Evolutionary conservation across 92 coral and sea anemone species (phyloP).

Genomic region (Isaurus tuberculatus): DNA sequence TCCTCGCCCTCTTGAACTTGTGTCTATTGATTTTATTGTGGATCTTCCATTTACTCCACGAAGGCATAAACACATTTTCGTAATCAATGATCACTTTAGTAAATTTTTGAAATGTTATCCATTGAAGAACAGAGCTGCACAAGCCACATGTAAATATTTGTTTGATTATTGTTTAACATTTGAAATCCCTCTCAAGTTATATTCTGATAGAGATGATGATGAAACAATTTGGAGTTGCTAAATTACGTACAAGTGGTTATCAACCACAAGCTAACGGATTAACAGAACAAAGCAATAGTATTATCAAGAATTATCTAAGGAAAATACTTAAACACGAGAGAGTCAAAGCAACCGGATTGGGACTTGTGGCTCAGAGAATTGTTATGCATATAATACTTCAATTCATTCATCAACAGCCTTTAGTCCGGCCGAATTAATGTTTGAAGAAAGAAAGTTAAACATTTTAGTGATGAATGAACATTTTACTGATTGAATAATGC

Average conservation of each 20-base stretch:
- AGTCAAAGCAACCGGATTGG: conserved; percentile 33
- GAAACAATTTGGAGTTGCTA: conserved; percentile 31
- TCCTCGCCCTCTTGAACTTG: conserved; percentile 32
- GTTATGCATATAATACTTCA: conserved; percentile 41
- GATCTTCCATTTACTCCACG: conserved; percentile 39
- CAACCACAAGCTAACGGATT: conserved; percentile 37
- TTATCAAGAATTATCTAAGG: conserved; percentile 15
- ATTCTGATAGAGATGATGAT: conserved; percentile 16
- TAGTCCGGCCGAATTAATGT: conserved; percentile 42
- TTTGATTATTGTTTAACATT: conserved; percentile 46
- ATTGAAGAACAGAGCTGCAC: conserved; percentile 48
- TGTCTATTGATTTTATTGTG: conserved; percentile 42
- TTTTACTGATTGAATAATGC: no score
- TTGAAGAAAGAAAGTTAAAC: conserved; percentile 27
- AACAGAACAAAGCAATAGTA: conserved; percentile 35
- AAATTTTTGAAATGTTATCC: conserved; percentile 43
- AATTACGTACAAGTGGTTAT: conserved; percentile 41
- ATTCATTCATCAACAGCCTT: conserved; percentile 43
- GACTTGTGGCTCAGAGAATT: conserved; percentile 39
- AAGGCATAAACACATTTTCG: conserved; percentile 35
- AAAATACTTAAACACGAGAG: conserved; percentile 27
- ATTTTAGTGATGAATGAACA: no score
- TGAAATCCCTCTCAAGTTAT: conserved; percentile 7
- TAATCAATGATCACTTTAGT: conserved; percentile 42
- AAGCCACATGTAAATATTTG: conserved; percentile 40